Evolutionary conservation across 2,888 invertebrate genomes (phyloP), one percentile per base, ranked within the genome.

Genomic region (Oxycera nigricornis): DNA sequence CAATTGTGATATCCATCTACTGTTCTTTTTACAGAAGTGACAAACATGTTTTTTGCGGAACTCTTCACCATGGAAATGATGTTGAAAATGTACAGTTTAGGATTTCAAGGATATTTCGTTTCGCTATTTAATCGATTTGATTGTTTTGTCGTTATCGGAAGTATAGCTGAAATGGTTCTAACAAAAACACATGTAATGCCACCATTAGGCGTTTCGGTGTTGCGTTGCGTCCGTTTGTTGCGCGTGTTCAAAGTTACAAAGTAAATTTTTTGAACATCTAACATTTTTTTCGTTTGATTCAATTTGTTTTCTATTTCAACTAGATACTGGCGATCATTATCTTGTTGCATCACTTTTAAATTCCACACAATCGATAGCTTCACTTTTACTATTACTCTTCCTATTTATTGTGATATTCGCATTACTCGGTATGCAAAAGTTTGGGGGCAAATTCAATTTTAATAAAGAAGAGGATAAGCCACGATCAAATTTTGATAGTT

Each of bases 341-440:
- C 89, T 99, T 81, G 99, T 99, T 77, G 97, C 98, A 31, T 99
- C 98, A 30, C 89, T 99, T 79, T 90, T 99, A 81, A 98, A 99
- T 89, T 98, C 98, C 74, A 97, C 99, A 88, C 96, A 98, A 86
- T 98, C 99, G 75, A 99, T 99, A 85, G 98, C 98, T 77, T 98
- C 98, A 57, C 90, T 99, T 75, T 88, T 99, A 87, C 90, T 99
- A 78, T 91, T 99, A 79, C 90, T 99, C 82, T 99, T 99, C 87
- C 91, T 99, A 78, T 99, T 99, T 88, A 99, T 99, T 87, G 97
- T 99, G 86, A 99, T 99, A 87, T 99, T 99, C 87, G 98, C 99
- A 35, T 89, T 99, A 76, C 90, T 99, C 77, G 99, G 99, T 77
- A 99, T 99, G 98, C 99, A 99, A 88, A 95, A 99, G 59, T 99